These are phyloP conservation scores for Drosophila serrata DNA, from an alignment of 1,140 invertebrate species.

Conservation along the genomic window DNA sequence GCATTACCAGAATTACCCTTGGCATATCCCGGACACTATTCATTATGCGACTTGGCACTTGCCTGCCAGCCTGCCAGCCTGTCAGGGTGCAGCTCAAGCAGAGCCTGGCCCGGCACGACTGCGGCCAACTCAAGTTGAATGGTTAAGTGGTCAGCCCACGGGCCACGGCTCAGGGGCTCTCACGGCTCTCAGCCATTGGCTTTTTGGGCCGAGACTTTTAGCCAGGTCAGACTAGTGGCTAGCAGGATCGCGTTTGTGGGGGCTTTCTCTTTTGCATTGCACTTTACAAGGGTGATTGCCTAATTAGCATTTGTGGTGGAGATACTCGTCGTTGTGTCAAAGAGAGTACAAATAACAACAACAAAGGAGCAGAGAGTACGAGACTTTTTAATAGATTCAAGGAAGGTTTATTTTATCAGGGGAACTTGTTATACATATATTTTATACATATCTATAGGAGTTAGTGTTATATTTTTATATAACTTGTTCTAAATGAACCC, in stretches of 20 bases:
- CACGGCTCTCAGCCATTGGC: conserved; percentile 9
- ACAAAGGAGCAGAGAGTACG: not conserved
- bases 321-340: not conserved
- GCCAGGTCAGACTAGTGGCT: conserved; percentile 5
- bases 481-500: no score
- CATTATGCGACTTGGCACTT: conserved; percentile 76
- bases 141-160: conserved; percentile 41
- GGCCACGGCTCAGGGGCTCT: not conserved
- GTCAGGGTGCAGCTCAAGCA: conserved; percentile 54
- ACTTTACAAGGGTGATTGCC: conserved; percentile 38
- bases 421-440: no score
- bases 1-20: conserved; percentile 54
- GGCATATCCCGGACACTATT: conserved; percentile 62
- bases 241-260: conserved; percentile 14
- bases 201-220: not conserved
- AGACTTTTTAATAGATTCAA: no score
- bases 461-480: no score
- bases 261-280: conserved; percentile 25
- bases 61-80: conserved; percentile 54
- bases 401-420: not conserved
- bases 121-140: conserved; percentile 43
- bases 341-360: not conserved
- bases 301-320: conserved; percentile 37
- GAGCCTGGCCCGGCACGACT: conserved; percentile 21
- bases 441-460: no score